Conservation (phyloP, 1,140 invertebrate genomes). For the Meloidogyne floridensis region DNA sequence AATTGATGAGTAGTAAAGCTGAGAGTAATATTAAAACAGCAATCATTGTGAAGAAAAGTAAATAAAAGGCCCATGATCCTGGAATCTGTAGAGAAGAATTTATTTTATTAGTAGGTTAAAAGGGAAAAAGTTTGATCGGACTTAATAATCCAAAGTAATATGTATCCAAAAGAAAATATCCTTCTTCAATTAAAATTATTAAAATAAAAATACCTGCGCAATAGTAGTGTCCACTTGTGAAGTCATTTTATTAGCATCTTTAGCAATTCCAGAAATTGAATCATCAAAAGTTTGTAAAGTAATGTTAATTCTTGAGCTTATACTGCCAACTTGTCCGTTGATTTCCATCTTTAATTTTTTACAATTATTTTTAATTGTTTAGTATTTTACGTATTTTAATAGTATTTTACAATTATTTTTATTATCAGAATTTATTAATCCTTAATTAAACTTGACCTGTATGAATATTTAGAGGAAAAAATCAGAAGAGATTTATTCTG, state of each 20-base stretch:
- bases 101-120: no score
- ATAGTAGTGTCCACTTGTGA: slow-evolving; percentile 59
- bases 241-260: slow-evolving; percentile 55
- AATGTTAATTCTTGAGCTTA: slow-evolving; percentile 56
- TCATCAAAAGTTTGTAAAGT: slow-evolving; percentile 60
- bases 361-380: no score
- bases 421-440: no score
- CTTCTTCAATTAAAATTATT: background rate
- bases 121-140: no score
- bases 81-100: slow-evolving; percentile 43
- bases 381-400: no score
- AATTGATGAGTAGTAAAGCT: slow-evolving; percentile 55
- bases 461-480: no score
- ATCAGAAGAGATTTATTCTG: no score
- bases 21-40: slow-evolving; percentile 59
- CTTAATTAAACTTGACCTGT: no score
- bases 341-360: slow-evolving; percentile 43
- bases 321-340: slow-evolving; percentile 55
- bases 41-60: slow-evolving; percentile 61
- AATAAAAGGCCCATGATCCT: slow-evolving; percentile 60
- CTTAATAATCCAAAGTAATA: no score
- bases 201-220: slow-evolving; percentile 48
- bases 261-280: slow-evolving; percentile 49
- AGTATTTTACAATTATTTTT: no score
- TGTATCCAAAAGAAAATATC: no score